phyloP scores from a whole-genome alignment of 2,888 invertebrate species.

The Andrena praecox region DNA sequence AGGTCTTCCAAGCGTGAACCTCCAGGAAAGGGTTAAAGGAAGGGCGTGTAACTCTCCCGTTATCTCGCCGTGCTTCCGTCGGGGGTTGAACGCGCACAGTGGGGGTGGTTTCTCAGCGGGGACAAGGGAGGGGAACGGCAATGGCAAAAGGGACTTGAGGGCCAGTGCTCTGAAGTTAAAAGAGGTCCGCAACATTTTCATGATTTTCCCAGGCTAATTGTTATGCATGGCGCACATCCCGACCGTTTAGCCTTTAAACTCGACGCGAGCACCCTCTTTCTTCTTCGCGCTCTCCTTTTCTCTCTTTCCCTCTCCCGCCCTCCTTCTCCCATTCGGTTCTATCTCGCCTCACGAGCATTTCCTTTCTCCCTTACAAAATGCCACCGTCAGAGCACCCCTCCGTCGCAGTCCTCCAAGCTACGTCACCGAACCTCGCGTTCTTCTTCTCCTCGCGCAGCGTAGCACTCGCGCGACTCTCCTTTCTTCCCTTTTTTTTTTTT shows the following conservation, averaged over 20 bases:
- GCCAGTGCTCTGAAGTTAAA: slow-evolving; percentile 78
- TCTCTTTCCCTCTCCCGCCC: not conserved
- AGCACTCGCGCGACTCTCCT: slow-evolving; percentile 40
- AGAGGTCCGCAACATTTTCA: slow-evolving; percentile 83
- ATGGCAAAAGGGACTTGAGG: slow-evolving; percentile 69
- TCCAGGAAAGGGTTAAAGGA: slow-evolving; percentile 79
- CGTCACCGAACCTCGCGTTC: slow-evolving; percentile 61
- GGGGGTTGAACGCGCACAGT: slow-evolving; percentile 54
- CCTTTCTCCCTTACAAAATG: slow-evolving; percentile 35
- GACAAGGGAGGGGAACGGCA: slow-evolving; percentile 41
- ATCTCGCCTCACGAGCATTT: slow-evolving; percentile 8
- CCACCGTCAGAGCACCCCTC: slow-evolving; percentile 15
- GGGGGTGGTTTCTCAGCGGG: slow-evolving; percentile 63
- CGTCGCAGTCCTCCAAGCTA: slow-evolving; percentile 57
- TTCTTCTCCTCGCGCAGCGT: slow-evolving; percentile 35
- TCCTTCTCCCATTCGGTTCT: slow-evolving; percentile 22
- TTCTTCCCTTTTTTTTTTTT: slow-evolving; percentile 14
- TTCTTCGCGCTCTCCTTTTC: slow-evolving; percentile 35
- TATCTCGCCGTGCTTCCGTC: slow-evolving; percentile 83
- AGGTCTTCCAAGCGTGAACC: slow-evolving; percentile 67
- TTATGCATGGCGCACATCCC: slow-evolving; percentile 83
- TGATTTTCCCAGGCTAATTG: slow-evolving; percentile 84
- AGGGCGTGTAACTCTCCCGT: slow-evolving; percentile 83
- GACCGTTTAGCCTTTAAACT: slow-evolving; percentile 81
- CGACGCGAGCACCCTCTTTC: slow-evolving; percentile 55